phyloP scores from a whole-genome alignment of 2,888 invertebrate genomes.

The Euzophera pinguis region DNA sequence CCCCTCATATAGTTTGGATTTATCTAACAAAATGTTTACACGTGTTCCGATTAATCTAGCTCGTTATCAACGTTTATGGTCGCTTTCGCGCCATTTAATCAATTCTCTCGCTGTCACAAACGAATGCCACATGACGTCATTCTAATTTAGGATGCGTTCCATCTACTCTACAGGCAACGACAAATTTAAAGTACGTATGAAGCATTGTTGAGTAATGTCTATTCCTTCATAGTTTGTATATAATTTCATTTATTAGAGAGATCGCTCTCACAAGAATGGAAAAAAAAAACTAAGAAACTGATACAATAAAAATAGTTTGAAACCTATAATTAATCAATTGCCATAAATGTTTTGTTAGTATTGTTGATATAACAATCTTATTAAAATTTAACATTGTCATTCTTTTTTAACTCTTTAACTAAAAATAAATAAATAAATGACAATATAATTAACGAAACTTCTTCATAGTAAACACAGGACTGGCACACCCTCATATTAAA shows the following conservation, averaged over 20 bases:
- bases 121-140: conserved; percentile 39
- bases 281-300: no score
- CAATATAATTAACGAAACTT: conserved; percentile 12
- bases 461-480: not conserved
- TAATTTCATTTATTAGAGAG: no score
- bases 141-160: conserved; percentile 17
- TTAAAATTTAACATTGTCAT: no score
- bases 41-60: conserved; percentile 67
- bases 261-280: no score
- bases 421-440: conserved; percentile 1
- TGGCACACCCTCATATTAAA: conserved; percentile 21
- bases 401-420: no score
- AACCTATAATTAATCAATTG: no score
- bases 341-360: no score
- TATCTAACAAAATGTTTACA: conserved; percentile 70
- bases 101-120: conserved; percentile 52
- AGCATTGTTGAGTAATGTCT: no score
- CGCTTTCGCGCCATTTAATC: conserved; percentile 48
- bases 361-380: no score
- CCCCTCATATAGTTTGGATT: conserved; percentile 50
- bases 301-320: no score
- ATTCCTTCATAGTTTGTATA: no score
- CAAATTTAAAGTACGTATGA: no score
- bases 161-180: not conserved
- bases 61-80: conserved; percentile 57